These are phyloP conservation scores for Carposina sasakii DNA, from an alignment of 1,140 invertebrate species.

Conservation along the genomic window DNA sequence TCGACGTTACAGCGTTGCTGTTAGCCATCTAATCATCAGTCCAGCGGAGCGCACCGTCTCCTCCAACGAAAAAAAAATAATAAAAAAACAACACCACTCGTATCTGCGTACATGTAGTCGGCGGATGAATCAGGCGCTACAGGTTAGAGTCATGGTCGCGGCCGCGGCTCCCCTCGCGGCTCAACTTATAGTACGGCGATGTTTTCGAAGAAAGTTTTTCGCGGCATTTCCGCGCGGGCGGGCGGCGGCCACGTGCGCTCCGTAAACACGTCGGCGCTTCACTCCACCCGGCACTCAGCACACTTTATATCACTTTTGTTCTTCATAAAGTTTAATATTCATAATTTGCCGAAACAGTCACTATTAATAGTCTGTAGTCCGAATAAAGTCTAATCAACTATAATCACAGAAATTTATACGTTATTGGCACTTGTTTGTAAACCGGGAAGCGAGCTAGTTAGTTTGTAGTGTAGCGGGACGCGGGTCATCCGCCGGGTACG, in stretches of 20 bases:
- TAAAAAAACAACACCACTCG: constrained; percentile 55
- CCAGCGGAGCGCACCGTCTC: constrained; percentile 59
- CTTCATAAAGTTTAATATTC: constrained; percentile 22
- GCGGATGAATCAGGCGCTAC: constrained; percentile 45
- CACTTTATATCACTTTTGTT: constrained; percentile 19
- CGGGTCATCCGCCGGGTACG: constrained; percentile 51
- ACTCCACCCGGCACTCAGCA: constrained; percentile 20
- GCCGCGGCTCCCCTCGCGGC: constrained; percentile 36
- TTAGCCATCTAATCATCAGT: constrained; percentile 71
- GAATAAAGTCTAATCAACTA: constrained; percentile 34
- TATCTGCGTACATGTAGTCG: constrained; percentile 58
- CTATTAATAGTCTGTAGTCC: constrained; percentile 26
- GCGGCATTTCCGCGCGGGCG: constrained; percentile 55
- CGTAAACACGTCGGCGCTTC: constrained; percentile 45
- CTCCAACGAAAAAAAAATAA: constrained; percentile 68
- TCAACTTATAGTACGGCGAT: constrained; percentile 45
- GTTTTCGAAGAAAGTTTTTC: constrained; percentile 65
- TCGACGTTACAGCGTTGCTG: constrained; percentile 69
- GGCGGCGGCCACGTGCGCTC: constrained; percentile 59
- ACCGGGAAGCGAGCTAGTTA: constrained; percentile 17
- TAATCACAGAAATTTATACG: constrained; percentile 38
- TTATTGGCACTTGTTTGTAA: constrained; percentile 55
- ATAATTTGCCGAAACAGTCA: constrained; percentile 7
- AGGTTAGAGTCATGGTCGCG: constrained; percentile 56
- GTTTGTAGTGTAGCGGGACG: constrained; percentile 18